Conservation (phyloP, 92 coral and sea anemone genomes). For the Isaurus tuberculatus region DNA sequence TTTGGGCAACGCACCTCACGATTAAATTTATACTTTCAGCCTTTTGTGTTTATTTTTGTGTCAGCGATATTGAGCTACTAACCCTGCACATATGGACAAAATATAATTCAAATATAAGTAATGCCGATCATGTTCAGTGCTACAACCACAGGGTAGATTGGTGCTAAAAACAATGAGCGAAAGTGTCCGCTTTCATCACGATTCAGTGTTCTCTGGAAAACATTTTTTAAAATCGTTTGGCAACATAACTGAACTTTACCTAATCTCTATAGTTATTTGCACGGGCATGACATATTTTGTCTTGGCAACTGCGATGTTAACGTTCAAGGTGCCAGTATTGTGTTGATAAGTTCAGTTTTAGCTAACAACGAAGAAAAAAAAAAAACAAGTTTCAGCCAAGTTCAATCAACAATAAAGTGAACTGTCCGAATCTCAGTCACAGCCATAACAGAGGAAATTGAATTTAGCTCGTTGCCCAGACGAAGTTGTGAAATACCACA, state of each 20-base stretch:
- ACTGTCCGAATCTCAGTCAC: neutral
- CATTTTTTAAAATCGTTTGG: slow-evolving; percentile 31
- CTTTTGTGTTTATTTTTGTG: slow-evolving; percentile 18
- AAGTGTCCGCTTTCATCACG: neutral
- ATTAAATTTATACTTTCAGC: slow-evolving; percentile 6
- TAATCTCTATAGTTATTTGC: slow-evolving; percentile 19
- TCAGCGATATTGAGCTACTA: slow-evolving; percentile 9
- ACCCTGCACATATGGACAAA: slow-evolving; percentile 1
- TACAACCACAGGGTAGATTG: neutral
- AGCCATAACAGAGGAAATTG: slow-evolving; percentile 1
- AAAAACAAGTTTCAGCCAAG: neutral
- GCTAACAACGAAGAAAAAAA: neutral
- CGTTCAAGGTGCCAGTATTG: slow-evolving; percentile 37
- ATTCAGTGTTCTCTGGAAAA: neutral
- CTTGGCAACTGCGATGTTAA: slow-evolving; percentile 29
- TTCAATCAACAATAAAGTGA: no score
- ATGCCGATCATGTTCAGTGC: neutral
- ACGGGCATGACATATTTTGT: slow-evolving; percentile 23
- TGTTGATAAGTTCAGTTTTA: neutral
- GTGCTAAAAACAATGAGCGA: slow-evolving; percentile 28
- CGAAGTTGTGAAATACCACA: neutral
- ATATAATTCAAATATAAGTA: slow-evolving; percentile 5
- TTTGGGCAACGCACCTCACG: neutral
- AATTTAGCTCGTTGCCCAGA: neutral
- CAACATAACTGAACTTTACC: neutral